A percentile compares a stretch with the other conserved stretches of the same genome.
phyloP scores from a whole-genome alignment of 2,888 invertebrate genomes.

The Andrena dorsata region DNA sequence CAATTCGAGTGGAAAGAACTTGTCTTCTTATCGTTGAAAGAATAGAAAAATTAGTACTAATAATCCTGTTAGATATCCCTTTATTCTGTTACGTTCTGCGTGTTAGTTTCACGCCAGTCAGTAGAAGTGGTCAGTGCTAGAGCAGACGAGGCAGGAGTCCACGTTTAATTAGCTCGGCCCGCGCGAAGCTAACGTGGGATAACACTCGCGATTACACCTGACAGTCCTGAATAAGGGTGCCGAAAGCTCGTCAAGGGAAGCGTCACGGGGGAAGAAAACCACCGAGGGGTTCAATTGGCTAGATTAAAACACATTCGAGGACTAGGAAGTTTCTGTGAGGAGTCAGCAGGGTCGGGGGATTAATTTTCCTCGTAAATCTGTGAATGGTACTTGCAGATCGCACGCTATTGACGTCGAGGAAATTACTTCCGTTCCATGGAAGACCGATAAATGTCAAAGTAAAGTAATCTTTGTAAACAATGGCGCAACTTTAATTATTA shows the following conservation, averaged over 20 bases:
- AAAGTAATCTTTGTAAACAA: background rate
- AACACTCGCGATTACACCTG: background rate
- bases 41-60: background rate
- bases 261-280: background rate
- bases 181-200: background rate
- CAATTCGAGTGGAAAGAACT: no score
- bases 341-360: background rate
- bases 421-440: background rate
- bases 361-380: constrained; percentile 6
- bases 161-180: constrained; percentile 17
- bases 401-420: background rate
- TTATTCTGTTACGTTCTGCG: background rate
- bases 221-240: background rate
- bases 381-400: background rate
- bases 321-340: constrained; percentile 5
- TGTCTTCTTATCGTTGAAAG: no score
- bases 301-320: constrained; percentile 38
- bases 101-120: background rate
- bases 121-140: constrained; percentile 20
- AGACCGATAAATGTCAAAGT: background rate
- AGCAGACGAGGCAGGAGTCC: background rate
- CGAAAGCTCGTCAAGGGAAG: background rate
- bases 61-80: background rate
- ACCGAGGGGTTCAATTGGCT: constrained; percentile 16
- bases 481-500: background rate